These are phyloP conservation scores for Pampusana beccarii DNA, from an alignment of 2,113 vertebrate genomes.

Conservation along the genomic window DNA sequence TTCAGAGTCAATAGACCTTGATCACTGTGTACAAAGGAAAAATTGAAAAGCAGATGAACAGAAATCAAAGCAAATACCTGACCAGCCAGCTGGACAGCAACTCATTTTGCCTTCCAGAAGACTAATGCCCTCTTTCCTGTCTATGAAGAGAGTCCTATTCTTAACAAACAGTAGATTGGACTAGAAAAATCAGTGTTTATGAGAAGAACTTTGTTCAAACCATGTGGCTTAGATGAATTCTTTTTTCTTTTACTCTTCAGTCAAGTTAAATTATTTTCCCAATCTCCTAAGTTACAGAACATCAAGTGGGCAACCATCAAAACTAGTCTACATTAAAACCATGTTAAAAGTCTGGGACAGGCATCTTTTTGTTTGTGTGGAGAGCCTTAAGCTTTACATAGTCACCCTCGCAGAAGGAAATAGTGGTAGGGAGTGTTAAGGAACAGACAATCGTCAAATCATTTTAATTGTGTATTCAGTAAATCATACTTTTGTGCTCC, in stretches of 20 bases:
- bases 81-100: background rate
- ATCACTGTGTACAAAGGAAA: background rate
- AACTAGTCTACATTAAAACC: background rate
- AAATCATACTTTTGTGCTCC: background rate
- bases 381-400: background rate
- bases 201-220: background rate
- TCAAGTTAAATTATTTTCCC: background rate
- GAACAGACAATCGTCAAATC: background rate
- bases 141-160: background rate
- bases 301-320: background rate
- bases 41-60: background rate
- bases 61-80: background rate
- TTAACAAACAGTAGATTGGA: background rate
- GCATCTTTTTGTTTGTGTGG: background rate
- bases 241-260: background rate
- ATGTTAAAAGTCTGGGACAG: background rate
- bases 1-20: background rate
- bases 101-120: background rate
- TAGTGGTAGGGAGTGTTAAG: background rate
- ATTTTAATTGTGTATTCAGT: background rate
- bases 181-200: constrained; percentile 4
- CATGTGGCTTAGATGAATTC: background rate
- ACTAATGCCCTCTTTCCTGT: background rate
- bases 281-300: background rate
- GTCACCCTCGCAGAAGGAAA: background rate